Evolutionary conservation across 1,140 invertebrate species (phyloP).

Genomic region (Bombus difficillimus): DNA sequence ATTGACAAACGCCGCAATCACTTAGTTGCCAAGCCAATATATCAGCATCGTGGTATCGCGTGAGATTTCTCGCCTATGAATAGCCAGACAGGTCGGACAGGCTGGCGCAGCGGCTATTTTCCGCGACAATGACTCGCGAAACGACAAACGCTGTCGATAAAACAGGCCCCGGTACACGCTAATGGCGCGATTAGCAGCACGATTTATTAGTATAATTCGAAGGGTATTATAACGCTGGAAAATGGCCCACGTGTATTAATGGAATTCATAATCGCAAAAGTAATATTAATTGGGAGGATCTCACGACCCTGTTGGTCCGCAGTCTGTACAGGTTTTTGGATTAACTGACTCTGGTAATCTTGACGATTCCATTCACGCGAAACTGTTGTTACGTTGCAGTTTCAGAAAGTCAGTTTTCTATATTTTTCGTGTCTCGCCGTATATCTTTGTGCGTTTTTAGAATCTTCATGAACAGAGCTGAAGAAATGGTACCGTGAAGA

Average conservation of each 20-base stretch:
- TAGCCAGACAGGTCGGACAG: too few relatives aligned
- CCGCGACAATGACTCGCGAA: slow-evolving; percentile 19
- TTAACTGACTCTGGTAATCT: background rate
- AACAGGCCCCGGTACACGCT: slow-evolving; percentile 16
- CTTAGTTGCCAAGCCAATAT: too few relatives aligned
- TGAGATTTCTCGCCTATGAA: background rate
- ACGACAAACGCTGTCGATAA: slow-evolving; percentile 35
- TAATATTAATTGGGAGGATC: slow-evolving; percentile 18
- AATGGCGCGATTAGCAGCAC: slow-evolving; percentile 5
- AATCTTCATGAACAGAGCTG: background rate
- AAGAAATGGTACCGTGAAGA: too few relatives aligned
- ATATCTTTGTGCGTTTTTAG: background rate
- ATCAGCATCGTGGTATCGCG: background rate
- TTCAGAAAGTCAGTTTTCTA: background rate
- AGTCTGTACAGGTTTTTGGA: background rate
- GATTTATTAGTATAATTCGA: slow-evolving; percentile 35
- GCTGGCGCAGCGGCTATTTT: background rate
- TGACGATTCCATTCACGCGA: background rate
- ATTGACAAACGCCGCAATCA: too few relatives aligned
- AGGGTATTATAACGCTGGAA: slow-evolving; percentile 19
- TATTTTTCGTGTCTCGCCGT: background rate
- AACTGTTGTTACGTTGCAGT: background rate
- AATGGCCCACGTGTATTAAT: slow-evolving; percentile 5
- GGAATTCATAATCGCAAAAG: slow-evolving; percentile 39
- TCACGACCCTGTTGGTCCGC: too few relatives aligned